Percentiles rank a stretch among this genome's conserved stretches.
Conservation (phyloP, 2,113 vertebrate genomes). For the Pogona vitticeps region DNA sequence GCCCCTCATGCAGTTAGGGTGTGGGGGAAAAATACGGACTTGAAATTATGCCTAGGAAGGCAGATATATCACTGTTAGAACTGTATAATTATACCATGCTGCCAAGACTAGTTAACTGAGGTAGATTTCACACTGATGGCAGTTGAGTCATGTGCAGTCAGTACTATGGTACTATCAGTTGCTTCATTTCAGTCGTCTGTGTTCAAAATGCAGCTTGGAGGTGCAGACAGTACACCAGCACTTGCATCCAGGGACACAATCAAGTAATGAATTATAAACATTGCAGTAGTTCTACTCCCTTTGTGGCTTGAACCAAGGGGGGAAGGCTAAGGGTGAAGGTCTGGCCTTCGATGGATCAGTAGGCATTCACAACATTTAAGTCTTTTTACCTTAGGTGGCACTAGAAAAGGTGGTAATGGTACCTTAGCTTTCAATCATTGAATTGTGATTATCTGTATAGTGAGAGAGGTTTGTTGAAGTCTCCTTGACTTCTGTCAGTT, state of each 20-base stretch:
- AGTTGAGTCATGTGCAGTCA: background rate
- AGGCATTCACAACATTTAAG: background rate
- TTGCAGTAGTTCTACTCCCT: background rate
- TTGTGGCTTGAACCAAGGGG: background rate
- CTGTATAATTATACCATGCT: background rate
- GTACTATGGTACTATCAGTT: background rate
- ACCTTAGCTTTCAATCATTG: conserved; percentile 18
- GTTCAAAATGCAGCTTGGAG: background rate
- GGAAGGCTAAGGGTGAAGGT: background rate
- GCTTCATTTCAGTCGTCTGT: background rate
- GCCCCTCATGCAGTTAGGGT: background rate
- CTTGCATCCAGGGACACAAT: too few relatives aligned
- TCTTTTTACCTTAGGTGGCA: too few relatives aligned
- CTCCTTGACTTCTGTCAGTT: background rate
- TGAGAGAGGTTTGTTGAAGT: background rate
- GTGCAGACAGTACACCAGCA: too few relatives aligned
- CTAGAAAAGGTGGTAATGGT: background rate
- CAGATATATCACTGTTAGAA: background rate
- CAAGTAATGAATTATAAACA: background rate
- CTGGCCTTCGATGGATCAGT: background rate
- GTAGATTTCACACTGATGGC: background rate
- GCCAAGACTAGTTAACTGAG: background rate
- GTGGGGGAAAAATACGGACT: background rate
- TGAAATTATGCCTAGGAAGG: background rate
- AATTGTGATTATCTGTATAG: background rate